A percentile compares a stretch with the other conserved stretches of the same genome.
Conservation (phyloP, 2,113 vertebrate species). For the Apodemus speciosus region DNA sequence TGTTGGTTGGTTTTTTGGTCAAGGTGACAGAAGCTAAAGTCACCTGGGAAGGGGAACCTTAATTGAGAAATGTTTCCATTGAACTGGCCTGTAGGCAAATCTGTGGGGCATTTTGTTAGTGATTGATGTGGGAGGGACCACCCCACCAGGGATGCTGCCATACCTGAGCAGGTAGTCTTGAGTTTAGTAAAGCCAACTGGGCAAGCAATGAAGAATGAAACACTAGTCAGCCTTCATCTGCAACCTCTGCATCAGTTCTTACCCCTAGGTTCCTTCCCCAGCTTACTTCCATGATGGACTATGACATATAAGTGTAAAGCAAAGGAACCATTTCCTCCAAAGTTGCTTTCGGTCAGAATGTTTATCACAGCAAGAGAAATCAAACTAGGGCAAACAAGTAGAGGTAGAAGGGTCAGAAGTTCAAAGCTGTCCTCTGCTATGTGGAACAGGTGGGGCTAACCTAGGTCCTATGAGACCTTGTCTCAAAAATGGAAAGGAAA, state of each 20-base stretch:
- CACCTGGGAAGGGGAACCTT: background rate
- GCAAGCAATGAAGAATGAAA: background rate
- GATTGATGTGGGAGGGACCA: background rate
- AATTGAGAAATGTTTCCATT: background rate
- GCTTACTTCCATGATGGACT: background rate
- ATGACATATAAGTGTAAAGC: background rate
- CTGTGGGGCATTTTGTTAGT: background rate
- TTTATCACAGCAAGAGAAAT: background rate
- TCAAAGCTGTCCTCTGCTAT: background rate
- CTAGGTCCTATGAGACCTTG: background rate
- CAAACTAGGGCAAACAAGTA: background rate
- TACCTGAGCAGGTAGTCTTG: background rate
- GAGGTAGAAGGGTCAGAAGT: background rate
- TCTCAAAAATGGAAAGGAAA: background rate
- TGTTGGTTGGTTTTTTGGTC: background rate
- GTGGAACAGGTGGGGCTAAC: background rate
- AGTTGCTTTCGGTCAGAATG: background rate
- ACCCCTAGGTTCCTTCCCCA: background rate
- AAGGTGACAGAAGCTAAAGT: background rate
- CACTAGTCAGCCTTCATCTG: background rate
- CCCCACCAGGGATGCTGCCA: background rate
- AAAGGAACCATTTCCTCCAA: background rate
- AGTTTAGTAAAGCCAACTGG: background rate
- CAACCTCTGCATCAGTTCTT: background rate
- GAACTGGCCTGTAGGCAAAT: background rate